Percentiles rank a stretch among this genome's conserved stretches.
These are phyloP conservation scores for Ichneumoninae sp. DNA, from an alignment of 2,888 invertebrate species.

Conservation along the genomic window DNA sequence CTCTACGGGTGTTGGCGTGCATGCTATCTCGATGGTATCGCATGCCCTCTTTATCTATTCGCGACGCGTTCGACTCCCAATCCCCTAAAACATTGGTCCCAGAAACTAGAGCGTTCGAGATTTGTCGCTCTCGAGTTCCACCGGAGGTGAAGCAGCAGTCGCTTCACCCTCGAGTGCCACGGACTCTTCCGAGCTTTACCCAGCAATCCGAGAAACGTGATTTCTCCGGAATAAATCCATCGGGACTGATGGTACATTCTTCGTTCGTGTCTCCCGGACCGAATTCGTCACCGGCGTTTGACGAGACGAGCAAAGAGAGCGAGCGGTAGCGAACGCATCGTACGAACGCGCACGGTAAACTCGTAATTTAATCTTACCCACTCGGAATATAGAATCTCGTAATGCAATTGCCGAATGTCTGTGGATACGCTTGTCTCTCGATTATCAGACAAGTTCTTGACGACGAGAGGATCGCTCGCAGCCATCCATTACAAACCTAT, in stretches of 20 bases:
- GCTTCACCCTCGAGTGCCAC: conserved; percentile 42
- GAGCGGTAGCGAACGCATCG: conserved; percentile 36
- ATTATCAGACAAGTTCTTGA: conserved; percentile 10
- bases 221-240: conserved; percentile 63
- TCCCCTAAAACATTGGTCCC: conserved; percentile 75
- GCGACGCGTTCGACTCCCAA: conserved; percentile 76
- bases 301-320: conserved; percentile 41
- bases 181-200: conserved; percentile 51
- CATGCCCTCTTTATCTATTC: conserved; percentile 75
- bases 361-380: conserved; percentile 48
- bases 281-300: conserved; percentile 36
- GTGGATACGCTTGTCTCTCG: background rate
- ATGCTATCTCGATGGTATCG: conserved; percentile 30
- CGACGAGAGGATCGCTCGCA: conserved; percentile 34
- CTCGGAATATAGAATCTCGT: conserved; percentile 36
- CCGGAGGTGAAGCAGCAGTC: conserved; percentile 14
- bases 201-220: conserved; percentile 61
- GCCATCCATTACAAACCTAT: conserved; percentile 28
- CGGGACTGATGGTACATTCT: conserved; percentile 28
- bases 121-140: conserved; percentile 45
- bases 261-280: conserved; percentile 6
- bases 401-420: conserved; percentile 10
- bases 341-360: conserved; percentile 27
- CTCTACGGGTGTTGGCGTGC: conserved; percentile 46
- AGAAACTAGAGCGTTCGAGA: conserved; percentile 56